Percentiles rank a stretch among this genome's conserved stretches.
Conservation (phyloP, 2,888 invertebrate genomes). For the Sthenelais limicola region DNA sequence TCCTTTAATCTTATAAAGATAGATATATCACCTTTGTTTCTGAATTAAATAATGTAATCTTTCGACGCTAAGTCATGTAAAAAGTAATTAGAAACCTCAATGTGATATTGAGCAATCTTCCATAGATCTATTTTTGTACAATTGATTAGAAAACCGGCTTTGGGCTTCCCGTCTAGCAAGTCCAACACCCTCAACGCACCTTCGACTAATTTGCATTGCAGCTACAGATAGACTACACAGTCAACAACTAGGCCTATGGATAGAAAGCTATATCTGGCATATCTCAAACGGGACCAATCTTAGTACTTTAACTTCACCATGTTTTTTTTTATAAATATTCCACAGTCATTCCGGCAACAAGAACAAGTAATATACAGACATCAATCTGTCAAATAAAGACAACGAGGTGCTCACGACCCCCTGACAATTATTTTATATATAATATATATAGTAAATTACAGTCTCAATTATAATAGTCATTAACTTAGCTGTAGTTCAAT, state of each 20-base stretch:
- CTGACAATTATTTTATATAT: no score
- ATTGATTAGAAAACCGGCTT: background rate
- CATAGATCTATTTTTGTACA: no score
- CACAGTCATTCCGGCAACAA: conserved; percentile 31
- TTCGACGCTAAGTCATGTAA: conserved; percentile 32
- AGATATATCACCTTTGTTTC: conserved; percentile 6
- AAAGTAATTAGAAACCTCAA: conserved; percentile 27
- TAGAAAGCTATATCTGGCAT: no score
- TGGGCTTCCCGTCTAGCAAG: background rate
- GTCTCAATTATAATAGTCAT: no score
- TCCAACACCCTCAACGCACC: background rate
- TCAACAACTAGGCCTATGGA: conserved; percentile 34
- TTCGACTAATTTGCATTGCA: conserved; percentile 26
- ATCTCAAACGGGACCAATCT: no score
- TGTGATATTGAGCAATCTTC: conserved; percentile 33
- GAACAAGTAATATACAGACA: no score
- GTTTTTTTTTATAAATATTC: conserved; percentile 30
- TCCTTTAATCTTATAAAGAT: no score
- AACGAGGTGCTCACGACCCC: no score
- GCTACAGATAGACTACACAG: conserved; percentile 30
- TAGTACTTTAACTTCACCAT: no score
- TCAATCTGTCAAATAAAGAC: no score
- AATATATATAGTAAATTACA: no score
- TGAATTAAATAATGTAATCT: conserved; percentile 14
- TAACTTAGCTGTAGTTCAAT: conserved; percentile 39